Evolutionary conservation across 2,113 vertebrate species (phyloP).

Genomic region (Suricata suricatta): DNA sequence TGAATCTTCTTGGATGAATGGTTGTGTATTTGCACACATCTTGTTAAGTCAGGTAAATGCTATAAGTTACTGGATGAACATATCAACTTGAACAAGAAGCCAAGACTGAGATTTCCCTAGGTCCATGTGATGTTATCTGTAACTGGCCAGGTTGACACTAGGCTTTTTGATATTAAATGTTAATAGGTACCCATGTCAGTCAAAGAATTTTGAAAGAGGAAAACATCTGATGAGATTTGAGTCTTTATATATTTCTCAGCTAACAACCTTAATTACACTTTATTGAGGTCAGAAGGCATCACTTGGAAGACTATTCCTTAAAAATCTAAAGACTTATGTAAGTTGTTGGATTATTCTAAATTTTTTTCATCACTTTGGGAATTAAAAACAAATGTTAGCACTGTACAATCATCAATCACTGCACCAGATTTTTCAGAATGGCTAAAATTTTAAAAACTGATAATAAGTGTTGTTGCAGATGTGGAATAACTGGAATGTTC

Average conservation of each 20-base stretch:
- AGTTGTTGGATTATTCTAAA: background rate
- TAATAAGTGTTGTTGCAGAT: background rate
- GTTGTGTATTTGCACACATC: background rate
- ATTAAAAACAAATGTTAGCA: slow-evolving; percentile 24
- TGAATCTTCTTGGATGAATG: background rate
- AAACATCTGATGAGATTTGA: background rate
- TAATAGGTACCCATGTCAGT: background rate
- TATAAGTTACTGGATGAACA: background rate
- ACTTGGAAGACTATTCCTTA: background rate
- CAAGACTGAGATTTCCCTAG: background rate
- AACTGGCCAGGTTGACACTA: background rate
- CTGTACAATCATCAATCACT: background rate
- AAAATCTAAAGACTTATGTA: background rate
- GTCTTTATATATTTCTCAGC: background rate
- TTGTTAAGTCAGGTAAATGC: background rate
- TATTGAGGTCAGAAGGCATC: background rate
- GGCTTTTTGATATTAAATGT: background rate
- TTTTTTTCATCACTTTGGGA: background rate
- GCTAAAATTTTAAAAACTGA: background rate
- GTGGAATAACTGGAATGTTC: background rate
- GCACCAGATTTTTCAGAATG: background rate
- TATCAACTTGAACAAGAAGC: background rate
- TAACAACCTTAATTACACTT: background rate
- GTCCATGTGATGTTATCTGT: background rate
- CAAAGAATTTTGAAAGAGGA: background rate